Conservation (phyloP, 2,888 invertebrate species). For the Germaria angustata region DNA sequence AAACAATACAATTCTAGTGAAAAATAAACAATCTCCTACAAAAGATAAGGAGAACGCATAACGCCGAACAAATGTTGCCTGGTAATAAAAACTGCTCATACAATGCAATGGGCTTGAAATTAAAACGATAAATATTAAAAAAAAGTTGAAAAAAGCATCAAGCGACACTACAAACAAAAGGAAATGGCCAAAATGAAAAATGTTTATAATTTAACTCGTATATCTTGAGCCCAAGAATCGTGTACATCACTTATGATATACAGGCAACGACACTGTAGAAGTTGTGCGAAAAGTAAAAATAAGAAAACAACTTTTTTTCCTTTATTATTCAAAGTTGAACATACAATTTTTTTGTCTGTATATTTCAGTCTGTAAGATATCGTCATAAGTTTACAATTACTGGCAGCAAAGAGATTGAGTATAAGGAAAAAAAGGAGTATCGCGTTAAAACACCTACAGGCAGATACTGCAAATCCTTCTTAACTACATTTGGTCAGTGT, state of each 20-base stretch:
- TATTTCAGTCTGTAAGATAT: too few species aligned
- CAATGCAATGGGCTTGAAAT: constrained; percentile 1
- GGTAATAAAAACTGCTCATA: neutral
- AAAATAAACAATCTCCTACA: neutral
- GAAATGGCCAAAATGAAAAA: neutral
- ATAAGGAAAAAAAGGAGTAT: neutral
- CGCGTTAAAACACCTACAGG: constrained; percentile 1
- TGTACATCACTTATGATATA: constrained; percentile 34
- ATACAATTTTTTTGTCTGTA: too few species aligned
- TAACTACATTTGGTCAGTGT: neutral
- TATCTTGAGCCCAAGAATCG: constrained; percentile 1
- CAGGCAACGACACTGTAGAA: neutral
- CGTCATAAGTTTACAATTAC: constrained; percentile 51
- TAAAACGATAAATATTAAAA: constrained; percentile 9
- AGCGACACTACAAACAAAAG: neutral
- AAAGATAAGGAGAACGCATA: too few species aligned
- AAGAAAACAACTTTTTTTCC: too few species aligned
- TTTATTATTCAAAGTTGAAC: too few species aligned
- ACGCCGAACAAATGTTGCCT: neutral
- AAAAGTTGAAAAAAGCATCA: neutral
- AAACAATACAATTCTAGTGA: neutral
- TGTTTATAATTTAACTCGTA: constrained; percentile 22
- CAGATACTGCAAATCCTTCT: neutral
- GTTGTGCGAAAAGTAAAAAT: neutral
- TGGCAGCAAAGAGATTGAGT: neutral